Evolutionary conservation across 2,888 invertebrate species (phyloP), one percentile per base, ranked within the genome.

Genomic region (Strigamia maritima): DNA sequence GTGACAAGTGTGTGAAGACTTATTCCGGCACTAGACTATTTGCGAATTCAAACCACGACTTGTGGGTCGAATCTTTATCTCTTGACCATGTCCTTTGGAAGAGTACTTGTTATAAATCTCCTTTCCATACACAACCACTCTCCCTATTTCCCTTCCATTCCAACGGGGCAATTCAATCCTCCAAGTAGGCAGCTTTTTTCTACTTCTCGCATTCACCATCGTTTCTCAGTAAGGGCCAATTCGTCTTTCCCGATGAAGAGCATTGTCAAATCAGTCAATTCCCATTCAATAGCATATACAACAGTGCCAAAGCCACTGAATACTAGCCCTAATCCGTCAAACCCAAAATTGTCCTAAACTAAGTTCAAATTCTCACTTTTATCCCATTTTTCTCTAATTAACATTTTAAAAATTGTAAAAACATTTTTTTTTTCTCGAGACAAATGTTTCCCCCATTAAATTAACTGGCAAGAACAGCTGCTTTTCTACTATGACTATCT

Each of bases 21-120:
- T 70, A 70, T 70, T 70, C 70, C 70, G 14, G 70, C 70, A 70
- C 26, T 1, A 26, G 28, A 26, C 70, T 70, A 14, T 28, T 70
- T 70, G 70, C 70, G 70, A 70, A 70, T 70, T 70, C 70, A 70
- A 70, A 28, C 26, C 70, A 70, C 70, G 70, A 70, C 70, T 70
- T 70, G 70, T 70, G 70, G 70, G 70, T 70, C 70, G 70, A 70
- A 70, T 70, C 70, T 70, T 70, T 70, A 70, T 70, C 70, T 70
- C 70, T 70, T 70, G 70, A 70, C 70, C 70, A 70, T 70, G 70
- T 70, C 70, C n/a, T 70, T 70, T 70, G 70, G 70, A 70, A 70
- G 70, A 70, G 70, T 70, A 70, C 70, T 70, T 70, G 70, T 70
- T 70, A 70, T 70, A 70, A 70, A 70, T 70, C 70, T 70, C 70